Evolutionary conservation across 2,113 vertebrate species (phyloP).

Genomic region (Recurvirostra avosetta): DNA sequence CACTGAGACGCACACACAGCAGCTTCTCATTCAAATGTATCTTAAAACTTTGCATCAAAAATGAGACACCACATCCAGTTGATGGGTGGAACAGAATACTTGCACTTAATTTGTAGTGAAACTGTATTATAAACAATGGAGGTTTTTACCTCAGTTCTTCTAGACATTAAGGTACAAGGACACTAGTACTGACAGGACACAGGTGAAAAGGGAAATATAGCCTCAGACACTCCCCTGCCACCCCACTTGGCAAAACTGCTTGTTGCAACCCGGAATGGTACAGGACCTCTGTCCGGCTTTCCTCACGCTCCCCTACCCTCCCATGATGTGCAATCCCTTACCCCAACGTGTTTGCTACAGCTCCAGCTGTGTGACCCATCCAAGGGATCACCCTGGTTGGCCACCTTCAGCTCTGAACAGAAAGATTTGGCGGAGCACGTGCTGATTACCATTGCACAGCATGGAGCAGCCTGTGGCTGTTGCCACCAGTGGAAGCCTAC

Average conservation of each 20-base stretch:
- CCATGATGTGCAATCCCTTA: accelerated
- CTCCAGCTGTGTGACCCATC: not conserved
- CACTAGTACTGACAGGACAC: not conserved
- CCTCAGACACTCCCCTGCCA: not conserved
- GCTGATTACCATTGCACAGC: not conserved
- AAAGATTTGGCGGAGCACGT: accelerated
- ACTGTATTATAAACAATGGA: not conserved
- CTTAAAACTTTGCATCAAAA: not conserved
- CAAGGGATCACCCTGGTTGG: too few relatives aligned
- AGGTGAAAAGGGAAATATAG: not conserved
- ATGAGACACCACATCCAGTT: not conserved
- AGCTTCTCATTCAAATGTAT: not conserved
- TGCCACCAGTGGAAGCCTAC: not conserved
- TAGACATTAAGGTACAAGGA: not conserved
- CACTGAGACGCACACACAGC: not conserved
- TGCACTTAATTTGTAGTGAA: not conserved
- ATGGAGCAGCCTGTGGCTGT: not conserved
- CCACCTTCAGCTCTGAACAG: not conserved
- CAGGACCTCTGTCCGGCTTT: not conserved
- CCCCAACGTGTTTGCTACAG: too few relatives aligned
- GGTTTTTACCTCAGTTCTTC: not conserved
- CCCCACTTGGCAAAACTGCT: not conserved
- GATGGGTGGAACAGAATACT: not conserved
- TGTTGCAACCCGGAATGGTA: not conserved
- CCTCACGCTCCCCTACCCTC: accelerated